Evolutionary conservation across 2,113 vertebrate genomes (phyloP), one percentile per base, ranked within the genome.

Genomic region (Myotis davidii): DNA sequence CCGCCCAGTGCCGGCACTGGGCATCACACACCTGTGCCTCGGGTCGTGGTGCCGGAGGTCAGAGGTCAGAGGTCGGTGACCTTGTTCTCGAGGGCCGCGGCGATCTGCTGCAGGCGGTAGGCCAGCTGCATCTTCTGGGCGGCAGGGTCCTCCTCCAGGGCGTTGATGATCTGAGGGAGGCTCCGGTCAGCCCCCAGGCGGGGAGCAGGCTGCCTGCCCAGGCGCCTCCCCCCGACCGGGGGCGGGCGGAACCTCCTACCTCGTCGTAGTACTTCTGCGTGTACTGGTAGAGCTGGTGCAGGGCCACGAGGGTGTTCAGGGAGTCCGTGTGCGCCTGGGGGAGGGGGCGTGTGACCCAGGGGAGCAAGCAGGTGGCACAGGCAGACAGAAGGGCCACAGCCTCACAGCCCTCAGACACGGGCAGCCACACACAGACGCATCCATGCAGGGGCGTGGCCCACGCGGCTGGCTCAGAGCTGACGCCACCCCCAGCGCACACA

Each of bases 111-210:
- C 95, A 99, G 99, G 98, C 99, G 99, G 98, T 99, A 98, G 97
- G 99, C 99, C 97, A 99, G 99, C 98, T 99, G 99, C 99, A 99
- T 99, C 98, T 99, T 99, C 98, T 99, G 99, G 96, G 99, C 99
- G 17, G 99, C 99, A 14, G 99, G 99, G 97, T 99, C 99, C 94
- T 99, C 99, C 95, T 99, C 99, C 97, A 99, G 98, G 98, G 99
- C 99, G 65, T 98, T 99, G 97, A 99, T 99, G 98, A 99, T 99
- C 99, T 99, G 98, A 8, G 56, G 59, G 10, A 5, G 23, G 21
- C 0, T 1, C 5, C 0, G 0, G n/a, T 96, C 78, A 97, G 88
- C 6, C 9, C 21, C 2, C 27, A 2, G 52, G 21, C 23, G 1
- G 27, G 42, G 7, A 23, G 65, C 17, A 50, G 65, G 20, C 29